Base-by-base conservation (phyloP, 1,140 invertebrate genomes). In the Drosophila hydei region DNA sequence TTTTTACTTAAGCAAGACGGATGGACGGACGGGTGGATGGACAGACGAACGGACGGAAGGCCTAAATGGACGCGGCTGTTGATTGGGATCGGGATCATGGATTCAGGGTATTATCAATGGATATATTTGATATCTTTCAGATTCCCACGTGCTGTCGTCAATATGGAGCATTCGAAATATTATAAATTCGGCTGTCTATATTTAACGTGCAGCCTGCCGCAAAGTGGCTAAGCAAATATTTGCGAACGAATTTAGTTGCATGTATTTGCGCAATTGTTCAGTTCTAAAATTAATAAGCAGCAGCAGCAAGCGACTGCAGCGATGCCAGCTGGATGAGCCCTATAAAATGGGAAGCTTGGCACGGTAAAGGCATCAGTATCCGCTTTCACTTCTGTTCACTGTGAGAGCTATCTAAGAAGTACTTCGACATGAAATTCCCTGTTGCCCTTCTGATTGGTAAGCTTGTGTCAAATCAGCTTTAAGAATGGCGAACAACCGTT, bases 241-340 rank as follows among this genome's bases (percentile, higher is more conserved):
- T 21, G 12, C 43, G 1, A 2, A 23, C 8, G 23, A 25, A 48
- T 48, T n/a, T 23, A 25, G 21, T 25, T 25, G 21, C 45, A 25
- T 25, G 12, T 48, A 48, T 48, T 48, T 48, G 12, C 45, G 21
- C 19, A 48, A 48, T 14, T 48, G 45, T 48, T 23, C 45, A 5
- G 6, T 14, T 14, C 45, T 5, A 47, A 47, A 47, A 25, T 47
- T n/a, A 25, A 25, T 11, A n/a, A 6, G 21, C 45, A 25, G 9
- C 19, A 4, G 6, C 7, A 18, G 7, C 7, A n/a, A n/a, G n/a
- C n/a, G n/a, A 18, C 19, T 9, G 6, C 7, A 18, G 7, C 7
- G 8, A 14, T 12, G 12, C 2, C n/a, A 11, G 12, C n/a, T 14
- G 21, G 19, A 23, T 2, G 45, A 14, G 12, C 21, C 45, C 45